Base-by-base conservation (phyloP, 2,888 invertebrate genomes). In the Athalia cordata region DNA sequence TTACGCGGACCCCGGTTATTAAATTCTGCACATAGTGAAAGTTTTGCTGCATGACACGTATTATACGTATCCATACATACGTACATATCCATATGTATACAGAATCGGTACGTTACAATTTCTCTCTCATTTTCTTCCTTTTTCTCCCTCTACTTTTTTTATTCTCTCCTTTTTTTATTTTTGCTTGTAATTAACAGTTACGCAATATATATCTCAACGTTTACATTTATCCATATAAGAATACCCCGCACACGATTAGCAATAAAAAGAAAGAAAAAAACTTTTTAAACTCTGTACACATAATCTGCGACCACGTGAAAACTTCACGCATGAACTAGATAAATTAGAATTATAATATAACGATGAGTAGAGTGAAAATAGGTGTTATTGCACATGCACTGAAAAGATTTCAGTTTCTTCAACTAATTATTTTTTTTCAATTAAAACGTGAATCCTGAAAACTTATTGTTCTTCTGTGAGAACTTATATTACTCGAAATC, bases 71-170 rank as follows among this genome's bases (percentile, higher is more conserved):
- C 13, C 62, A 7, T 29, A 62, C 62, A 5, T 62, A 62, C 29
- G 4, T 13, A n/a, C 11, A 45, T 15, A 67, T 15, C 15, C 52
- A 8, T 67, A 13, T 68, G 43, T 68, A 59, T 15, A 13, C 13
- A 81, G 81, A 80, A 80, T 83, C 61, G 84, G 83, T 84, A 67
- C 81, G 84, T 85, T 86, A 84, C 85, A 85, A 86, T 86, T 87
- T 86, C 85, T 82, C 86, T 86, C 82, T 61, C 15, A n/a, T 13
- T 61, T 3, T 61, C 61, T 61, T 13, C 13, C 66, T 64, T 8
- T 64, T 43, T 29, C 64, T 64, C 43, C 29, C 64, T 45, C 43
- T 64, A 29, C 65, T 65, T 8, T 15, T 15, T 8, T 62, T 15
- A 13, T 0, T 62, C 29, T 62, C n/a, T 55, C 5, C n/a, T n/a